Evolutionary conservation across 2,797 vertebrate species (phyloP), one percentile per base, ranked within the genome.

Genomic region (Megalops cyprinoides): DNA sequence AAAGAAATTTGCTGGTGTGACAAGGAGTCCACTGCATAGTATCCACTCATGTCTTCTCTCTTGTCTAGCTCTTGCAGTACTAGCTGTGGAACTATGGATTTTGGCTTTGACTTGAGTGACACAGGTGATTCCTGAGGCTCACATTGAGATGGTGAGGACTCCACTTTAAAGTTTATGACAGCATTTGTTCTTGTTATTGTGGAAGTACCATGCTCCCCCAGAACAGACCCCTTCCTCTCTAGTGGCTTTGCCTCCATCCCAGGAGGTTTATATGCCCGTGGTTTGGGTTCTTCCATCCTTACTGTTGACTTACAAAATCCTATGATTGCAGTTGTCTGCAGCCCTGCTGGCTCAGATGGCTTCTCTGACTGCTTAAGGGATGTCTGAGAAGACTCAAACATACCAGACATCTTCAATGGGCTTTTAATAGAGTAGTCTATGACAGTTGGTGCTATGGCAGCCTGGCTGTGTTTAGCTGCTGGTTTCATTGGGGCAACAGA

Each of bases 241-340:
- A 31, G 53, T 78, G 44, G n/a, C 46, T 74, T 44, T n/a, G 3
- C 14, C 49, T 67, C 39, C 25, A 53, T 80, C 37, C 6, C 46
- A 71, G 53, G 25, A 73, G 53, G 31, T 37, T 73, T 60, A 7
- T 39, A 58, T 23, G 28, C 20, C 18, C 76, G 74, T 28, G 77
- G 9, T 28, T 42, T 77, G 7, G 49, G 51, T 34, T 71, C 73
- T 74, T 74, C 69, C 18, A 76, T 44, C 46, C 48, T 60, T 71
- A 88, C 86, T 58, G 92, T 93, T 0, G 82, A 89, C 88, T 91
- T 94, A 82, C 95, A 94, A 83, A 95, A 90, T 60, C 91, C 91
- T 82, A 93, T 89, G 86, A 93, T 91, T 46, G 89, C 90, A 39
- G 53, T 58, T 12, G 20, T 12, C 23, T 46, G 58, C n/a, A n/a